These are phyloP conservation scores for Accipiter cooperii DNA, from an alignment of 2,113 vertebrate species.

Conservation along the genomic window DNA sequence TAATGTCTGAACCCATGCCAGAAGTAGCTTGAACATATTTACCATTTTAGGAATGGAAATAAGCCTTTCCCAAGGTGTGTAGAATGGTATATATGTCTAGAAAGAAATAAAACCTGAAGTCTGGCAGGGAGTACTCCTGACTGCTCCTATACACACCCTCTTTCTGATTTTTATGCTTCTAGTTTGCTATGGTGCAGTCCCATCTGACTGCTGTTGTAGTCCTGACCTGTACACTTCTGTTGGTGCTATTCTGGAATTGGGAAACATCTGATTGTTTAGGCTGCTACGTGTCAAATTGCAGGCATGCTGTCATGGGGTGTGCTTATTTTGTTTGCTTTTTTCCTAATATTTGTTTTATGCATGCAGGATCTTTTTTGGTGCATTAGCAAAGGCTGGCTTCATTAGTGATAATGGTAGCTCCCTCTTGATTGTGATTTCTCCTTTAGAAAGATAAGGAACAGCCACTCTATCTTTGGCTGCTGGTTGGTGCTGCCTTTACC, in stretches of 20 bases:
- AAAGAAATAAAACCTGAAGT: not conserved
- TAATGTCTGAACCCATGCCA: not conserved
- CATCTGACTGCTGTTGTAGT: not conserved
- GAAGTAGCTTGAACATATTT: not conserved
- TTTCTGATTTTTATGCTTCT: not conserved
- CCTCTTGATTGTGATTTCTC: not conserved
- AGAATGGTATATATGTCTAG: not conserved
- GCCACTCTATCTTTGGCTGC: not conserved
- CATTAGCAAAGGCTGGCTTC: not conserved
- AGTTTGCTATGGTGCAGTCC: not conserved
- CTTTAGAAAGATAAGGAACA: not conserved
- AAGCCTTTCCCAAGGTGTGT: not conserved
- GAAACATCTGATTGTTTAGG: not conserved
- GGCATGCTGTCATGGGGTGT: not conserved
- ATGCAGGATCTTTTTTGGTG: not conserved
- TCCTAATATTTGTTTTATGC: not conserved
- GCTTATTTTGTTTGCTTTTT: not conserved
- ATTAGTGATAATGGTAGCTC: not conserved
- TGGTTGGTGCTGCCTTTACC: not conserved
- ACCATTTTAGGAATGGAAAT: not conserved
- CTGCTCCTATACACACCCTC: rapidly evolving
- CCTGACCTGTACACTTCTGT: not conserved
- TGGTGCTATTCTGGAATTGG: not conserved
- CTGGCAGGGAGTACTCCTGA: not conserved
- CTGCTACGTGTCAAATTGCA: not conserved